Evolutionary conservation across 1,140 invertebrate species (phyloP), one percentile per base, ranked within the genome.

Genomic region (Lamellibrachia luymesi): DNA sequence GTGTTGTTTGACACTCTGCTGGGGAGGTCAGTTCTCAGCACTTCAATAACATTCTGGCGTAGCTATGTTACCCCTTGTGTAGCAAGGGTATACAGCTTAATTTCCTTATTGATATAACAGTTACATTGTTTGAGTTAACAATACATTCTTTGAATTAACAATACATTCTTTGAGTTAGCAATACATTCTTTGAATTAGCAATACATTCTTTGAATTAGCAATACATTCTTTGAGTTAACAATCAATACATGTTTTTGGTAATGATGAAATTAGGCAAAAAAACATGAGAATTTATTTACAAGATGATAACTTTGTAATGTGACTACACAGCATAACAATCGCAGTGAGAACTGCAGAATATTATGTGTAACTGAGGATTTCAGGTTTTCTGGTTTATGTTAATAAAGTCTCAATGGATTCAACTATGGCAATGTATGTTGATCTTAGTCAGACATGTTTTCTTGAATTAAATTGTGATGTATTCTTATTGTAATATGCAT

Each of bases 1-100:
- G 10, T 95, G 17, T 93, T 94, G 0, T 95, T 95, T 93, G 94
- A 95, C 38, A 92, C 94, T 1, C 91, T 94, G 25, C 51, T 95
- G 13, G 94, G 94, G 52, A 94, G 94, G 95, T 95, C 92, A 95
- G 64, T 17, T 80, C 6, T 56, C 52, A 7, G 6, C 6, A 38
- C 38, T 38, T 38, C 38, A 17, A 22, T 80, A 80, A 2, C 13
- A 17, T 22, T 2, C 64, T 17, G 13, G 64, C 17, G 64, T 22
- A 10, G 64, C 25, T 17, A 80, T 80, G 64, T 80, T 80, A 22
- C 64, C 64, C 2, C 2, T 80, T 6, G 64, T 22, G 25, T 22
- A 80, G 17, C 64, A 80, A 22, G 13, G 8, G 64, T 38, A 1
- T 56, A 56, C 13, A 56, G 52, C 13, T 56, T 56, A 56, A 56